Evolutionary conservation across 2,797 vertebrate genomes (phyloP).

Genomic region (Lagorchestes hirsutus): DNA sequence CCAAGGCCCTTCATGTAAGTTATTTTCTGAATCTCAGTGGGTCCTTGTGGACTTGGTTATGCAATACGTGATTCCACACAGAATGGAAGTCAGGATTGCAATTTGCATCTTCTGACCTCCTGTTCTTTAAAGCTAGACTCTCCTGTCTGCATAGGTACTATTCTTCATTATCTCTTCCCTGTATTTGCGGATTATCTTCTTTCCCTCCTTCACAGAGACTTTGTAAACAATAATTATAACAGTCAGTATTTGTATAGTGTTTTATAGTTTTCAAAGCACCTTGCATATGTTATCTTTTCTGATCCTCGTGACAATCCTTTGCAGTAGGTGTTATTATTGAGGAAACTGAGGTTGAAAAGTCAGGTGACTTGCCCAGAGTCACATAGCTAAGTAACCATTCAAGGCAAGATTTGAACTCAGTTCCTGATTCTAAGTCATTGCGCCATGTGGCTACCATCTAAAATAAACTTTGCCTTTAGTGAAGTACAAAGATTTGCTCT

Average conservation of each 20-base stretch:
- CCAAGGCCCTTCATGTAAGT: background rate
- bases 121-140: background rate
- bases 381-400: background rate
- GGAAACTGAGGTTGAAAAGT: background rate
- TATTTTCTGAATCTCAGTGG: background rate
- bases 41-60: background rate
- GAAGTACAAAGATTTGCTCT: background rate
- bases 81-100: background rate
- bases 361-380: background rate
- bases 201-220: background rate
- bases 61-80: background rate
- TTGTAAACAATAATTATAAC: background rate
- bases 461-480: background rate
- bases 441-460: background rate
- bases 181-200: background rate
- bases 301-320: background rate
- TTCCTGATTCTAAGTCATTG: background rate
- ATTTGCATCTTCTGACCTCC: background rate
- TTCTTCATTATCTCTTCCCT: background rate
- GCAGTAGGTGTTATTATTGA: background rate
- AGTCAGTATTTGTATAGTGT: background rate
- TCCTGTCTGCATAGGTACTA: background rate
- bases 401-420: background rate
- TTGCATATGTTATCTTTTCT: background rate
- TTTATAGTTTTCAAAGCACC: background rate